Conservation (phyloP, 2,113 vertebrate species). For the Procavia capensis region DNA sequence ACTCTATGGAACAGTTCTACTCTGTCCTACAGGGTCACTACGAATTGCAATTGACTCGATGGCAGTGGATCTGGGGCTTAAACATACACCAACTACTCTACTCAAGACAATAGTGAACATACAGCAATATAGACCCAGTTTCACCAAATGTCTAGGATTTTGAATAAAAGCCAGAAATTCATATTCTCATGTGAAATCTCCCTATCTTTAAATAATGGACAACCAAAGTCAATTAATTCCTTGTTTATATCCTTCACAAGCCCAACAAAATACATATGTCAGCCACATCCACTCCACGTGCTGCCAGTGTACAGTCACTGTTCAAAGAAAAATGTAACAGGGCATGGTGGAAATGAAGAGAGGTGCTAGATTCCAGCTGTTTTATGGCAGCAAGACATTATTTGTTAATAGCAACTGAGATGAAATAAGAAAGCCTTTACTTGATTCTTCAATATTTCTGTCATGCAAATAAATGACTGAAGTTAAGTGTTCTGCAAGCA, state of each 20-base stretch:
- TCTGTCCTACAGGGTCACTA: too few species aligned
- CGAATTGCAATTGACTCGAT: too few species aligned
- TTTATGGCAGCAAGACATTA: background rate
- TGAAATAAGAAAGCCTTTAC: background rate
- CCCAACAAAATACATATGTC: background rate
- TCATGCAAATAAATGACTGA: conserved; percentile 1
- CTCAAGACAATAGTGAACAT: background rate
- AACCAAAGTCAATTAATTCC: conserved; percentile 1
- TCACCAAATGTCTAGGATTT: background rate
- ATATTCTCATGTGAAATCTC: background rate
- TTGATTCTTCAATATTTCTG: background rate
- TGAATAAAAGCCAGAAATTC: conserved; percentile 8
- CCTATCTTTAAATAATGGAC: background rate
- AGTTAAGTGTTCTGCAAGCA: background rate
- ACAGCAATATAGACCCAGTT: background rate
- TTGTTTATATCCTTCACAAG: background rate
- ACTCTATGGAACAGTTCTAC: too few species aligned
- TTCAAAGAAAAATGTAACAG: background rate
- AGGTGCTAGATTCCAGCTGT: background rate
- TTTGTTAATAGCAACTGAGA: background rate
- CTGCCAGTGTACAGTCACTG: conserved; percentile 9
- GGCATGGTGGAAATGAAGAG: background rate
- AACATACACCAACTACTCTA: background rate
- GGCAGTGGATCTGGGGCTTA: too few species aligned
- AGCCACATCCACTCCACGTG: background rate